Evolutionary conservation across 2,888 invertebrate species (phyloP), one percentile per base, ranked within the genome.

Genomic region (Hypsopygia costalis): DNA sequence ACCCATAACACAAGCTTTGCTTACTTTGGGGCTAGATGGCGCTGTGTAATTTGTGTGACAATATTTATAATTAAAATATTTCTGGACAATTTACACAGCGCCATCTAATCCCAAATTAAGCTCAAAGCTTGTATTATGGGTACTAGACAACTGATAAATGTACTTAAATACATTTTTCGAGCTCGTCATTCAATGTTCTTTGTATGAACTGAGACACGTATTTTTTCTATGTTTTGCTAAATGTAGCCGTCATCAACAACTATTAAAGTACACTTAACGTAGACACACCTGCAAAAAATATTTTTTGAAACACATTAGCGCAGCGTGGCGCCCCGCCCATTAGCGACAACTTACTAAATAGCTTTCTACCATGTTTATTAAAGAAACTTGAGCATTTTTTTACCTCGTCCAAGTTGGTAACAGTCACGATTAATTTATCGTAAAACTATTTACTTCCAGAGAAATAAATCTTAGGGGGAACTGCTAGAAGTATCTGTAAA

Each of bases 211-310:
- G 16, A 16, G 4, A 16, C 16, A 16, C 16, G 16, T 16, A 16
- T 16, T 16, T 5, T 5, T 25, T 25, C 7, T 25, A 25, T 4
- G 6, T 3, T 22, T 11, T 25, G 27, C 36, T 16, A 46, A 46
- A 67, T 69, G 43, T 62, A 63, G 65, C 50, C 43, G 42, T 52
- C 66, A 66, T 69, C 56, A 62, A 61, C 59, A 50, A 57, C 56
- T 64, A 63, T 68, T 60, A 69, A 67, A 69, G 53, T 43, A 41
- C 54, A 43, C 55, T 61, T 67, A 58, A 55, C 51, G 52, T 30
- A 56, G 55, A 40, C 59, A 46, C 69, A 70, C 67, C 66, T 69
- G 65, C 60, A 57, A 61, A 59, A 60, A 58, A 58, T 52, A 52
- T 54, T 63, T 62, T 67, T 54, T 54, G 55, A 43, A 59, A 46